Base-by-base conservation (phyloP, 2,888 invertebrate genomes). In the Noctua pronuba region DNA sequence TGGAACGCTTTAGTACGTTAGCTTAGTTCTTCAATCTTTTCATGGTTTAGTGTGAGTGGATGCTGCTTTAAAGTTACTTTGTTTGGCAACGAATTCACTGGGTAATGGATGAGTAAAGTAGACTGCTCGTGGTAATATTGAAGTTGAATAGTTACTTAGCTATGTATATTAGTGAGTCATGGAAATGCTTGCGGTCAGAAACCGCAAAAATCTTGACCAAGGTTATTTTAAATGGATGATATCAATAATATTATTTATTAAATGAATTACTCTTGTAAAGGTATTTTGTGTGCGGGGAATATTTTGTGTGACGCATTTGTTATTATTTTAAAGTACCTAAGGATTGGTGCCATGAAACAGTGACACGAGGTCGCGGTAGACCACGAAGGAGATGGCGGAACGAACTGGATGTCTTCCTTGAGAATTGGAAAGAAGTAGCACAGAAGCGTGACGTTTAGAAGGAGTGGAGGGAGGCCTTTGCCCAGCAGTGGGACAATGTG, bases 11-110 rank as follows among this genome's bases (percentile, higher is more conserved):
- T 83, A 86, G 80, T 85, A 82, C 69, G 77, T 83, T 82, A 84
- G 79, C 88, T 88, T 86, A 82, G 84, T 78, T 78, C 62, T 85
- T 79, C 74, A 80, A 89, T 85, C 79, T 84, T 85, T 85, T 88
- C 76, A 77, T 82, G 86, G 75, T 82, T 78, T 79, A 74, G 41
- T 73, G 41, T 55, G 44, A 71, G 60, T 75, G 52, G 35, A 60
- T 66, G 44, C 10, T 64, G 21, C 5, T 64, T 38, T 28, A 11
- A 24, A 44, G 44, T 67, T 49, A 73, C 16, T 60, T 24, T 75
- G 72, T 74, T 72, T 73, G 78, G 71, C 41, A 72, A 49, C 8
- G 58, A 68, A 49, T 31, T 68, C 62, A 68, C n/a, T 68, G 69
- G 41, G 38, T 18, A 68, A 73, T 58, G 16, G 11, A 70, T 38